Percentiles rank a stretch among this genome's conserved stretches.
Evolutionary conservation across 2,797 vertebrate genomes (phyloP).

Genomic region (Ctenochaetus hawaiiensis): DNA sequence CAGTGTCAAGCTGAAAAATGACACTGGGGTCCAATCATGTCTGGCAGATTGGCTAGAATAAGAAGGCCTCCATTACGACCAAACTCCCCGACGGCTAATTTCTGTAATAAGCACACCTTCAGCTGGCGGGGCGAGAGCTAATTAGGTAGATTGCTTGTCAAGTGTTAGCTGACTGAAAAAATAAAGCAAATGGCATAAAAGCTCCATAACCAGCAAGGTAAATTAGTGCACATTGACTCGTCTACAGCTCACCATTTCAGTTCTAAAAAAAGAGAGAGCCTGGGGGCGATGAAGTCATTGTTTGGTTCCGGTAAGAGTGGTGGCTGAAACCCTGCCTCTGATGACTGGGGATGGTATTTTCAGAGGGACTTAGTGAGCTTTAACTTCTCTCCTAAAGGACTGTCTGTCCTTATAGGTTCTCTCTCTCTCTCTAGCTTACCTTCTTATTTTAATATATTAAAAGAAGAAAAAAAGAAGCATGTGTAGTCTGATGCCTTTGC

Average conservation of each 20-base stretch:
- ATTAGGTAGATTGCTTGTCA: slow-evolving; percentile 64
- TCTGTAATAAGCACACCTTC: slow-evolving; percentile 68
- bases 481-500: slow-evolving; percentile 42
- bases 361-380: slow-evolving; percentile 22
- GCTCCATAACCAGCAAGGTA: slow-evolving; percentile 54
- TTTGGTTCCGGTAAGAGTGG: slow-evolving; percentile 36
- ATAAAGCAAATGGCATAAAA: slow-evolving; percentile 41
- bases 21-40: slow-evolving; percentile 57
- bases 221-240: slow-evolving; percentile 59
- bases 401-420: slow-evolving; percentile 2
- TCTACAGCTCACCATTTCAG: slow-evolving; percentile 50
- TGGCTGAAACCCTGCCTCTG: slow-evolving; percentile 43
- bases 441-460: slow-evolving; percentile 16
- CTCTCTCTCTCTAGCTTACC: slow-evolving; percentile 4
- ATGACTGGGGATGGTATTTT: slow-evolving; percentile 42
- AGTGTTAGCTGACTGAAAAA: slow-evolving; percentile 44
- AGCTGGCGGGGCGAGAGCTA: slow-evolving; percentile 46
- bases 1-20: slow-evolving; percentile 11
- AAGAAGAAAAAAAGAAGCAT: slow-evolving; percentile 2
- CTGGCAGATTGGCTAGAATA: slow-evolving; percentile 39
- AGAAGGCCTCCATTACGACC: slow-evolving; percentile 44
- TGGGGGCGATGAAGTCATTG: slow-evolving; percentile 49
- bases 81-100: slow-evolving; percentile 59
- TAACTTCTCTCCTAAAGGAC: slow-evolving; percentile 13
- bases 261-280: slow-evolving; percentile 46